These are phyloP conservation scores for Lypha dubia DNA, from an alignment of 2,888 invertebrate genomes.

Conservation along the genomic window DNA sequence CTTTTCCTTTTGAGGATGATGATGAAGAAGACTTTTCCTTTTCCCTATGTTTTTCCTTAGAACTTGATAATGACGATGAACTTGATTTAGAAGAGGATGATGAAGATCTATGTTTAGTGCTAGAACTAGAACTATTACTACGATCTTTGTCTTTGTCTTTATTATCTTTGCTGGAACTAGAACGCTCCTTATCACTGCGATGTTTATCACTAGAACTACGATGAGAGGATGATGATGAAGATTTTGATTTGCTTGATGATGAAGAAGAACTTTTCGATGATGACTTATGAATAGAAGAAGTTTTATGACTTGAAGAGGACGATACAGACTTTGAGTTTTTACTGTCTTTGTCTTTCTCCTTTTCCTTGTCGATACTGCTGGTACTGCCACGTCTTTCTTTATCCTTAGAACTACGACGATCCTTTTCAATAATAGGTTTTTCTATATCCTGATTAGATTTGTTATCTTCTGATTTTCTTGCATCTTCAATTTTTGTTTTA, in stretches of 20 bases:
- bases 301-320: slow-evolving; percentile 82
- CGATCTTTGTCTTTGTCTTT: slow-evolving; percentile 77
- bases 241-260: slow-evolving; percentile 75
- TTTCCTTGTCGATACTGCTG: slow-evolving; percentile 74
- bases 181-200: slow-evolving; percentile 80
- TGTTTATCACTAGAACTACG: slow-evolving; percentile 83
- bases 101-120: slow-evolving; percentile 77
- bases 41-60: slow-evolving; percentile 84
- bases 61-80: slow-evolving; percentile 78
- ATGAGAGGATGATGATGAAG: slow-evolving; percentile 78
- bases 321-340: slow-evolving; percentile 79
- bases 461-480: slow-evolving; percentile 62
- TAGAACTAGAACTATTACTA: slow-evolving; percentile 81
- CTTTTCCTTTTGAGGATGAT: slow-evolving; percentile 74
- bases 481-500: slow-evolving; percentile 80
- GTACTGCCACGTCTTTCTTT: slow-evolving; percentile 68
- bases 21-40: slow-evolving; percentile 72
- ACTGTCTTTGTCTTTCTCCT: slow-evolving; percentile 80
- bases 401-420: slow-evolving; percentile 74
- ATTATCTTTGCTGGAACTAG: slow-evolving; percentile 76
- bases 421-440: slow-evolving; percentile 73
- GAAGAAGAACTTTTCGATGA: slow-evolving; percentile 77
- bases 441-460: slow-evolving; percentile 73
- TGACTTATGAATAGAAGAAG: slow-evolving; percentile 81
- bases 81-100: slow-evolving; percentile 73